Evolutionary conservation across 2,888 invertebrate species (phyloP), one percentile per base, ranked within the genome.

Genomic region (Cerceris rybyensis): DNA sequence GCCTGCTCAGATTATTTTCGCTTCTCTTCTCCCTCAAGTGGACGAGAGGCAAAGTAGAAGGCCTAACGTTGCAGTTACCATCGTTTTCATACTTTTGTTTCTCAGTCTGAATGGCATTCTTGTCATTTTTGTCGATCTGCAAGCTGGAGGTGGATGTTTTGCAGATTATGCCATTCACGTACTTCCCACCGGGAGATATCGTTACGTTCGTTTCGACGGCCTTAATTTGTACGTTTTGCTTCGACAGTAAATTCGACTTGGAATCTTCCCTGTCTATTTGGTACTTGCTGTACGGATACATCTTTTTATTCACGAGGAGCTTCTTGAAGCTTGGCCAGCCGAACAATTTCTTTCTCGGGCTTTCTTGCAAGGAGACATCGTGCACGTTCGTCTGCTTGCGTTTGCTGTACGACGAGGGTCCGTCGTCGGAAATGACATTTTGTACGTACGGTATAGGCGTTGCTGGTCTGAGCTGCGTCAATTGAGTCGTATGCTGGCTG

Each of bases 391-490:
- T 94, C 93, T 86, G 93, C 90, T 91, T 94, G 92, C 61, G 92
- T 93, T 75, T 91, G 91, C 81, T 93, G 86, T 86, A 87, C 42
- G 55, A 84, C 0, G 81, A 67, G 11, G 80, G 64, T 85, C 16
- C 91, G 86, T 90, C 91, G 43, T 90, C 92, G 8, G 91, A 95
- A 39, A 96, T 96, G 66, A 96, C 96, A 88, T 96, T 96, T 84
- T 95, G 96, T 0, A 96, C 94, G 86, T 96, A 96, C 0, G 96
- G 96, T 80, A 95, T 95, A 0, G 95, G 95, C 69, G 93, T 94
- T 80, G 93, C 94, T 78, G 93, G 93, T 89, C 93, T 94, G 2
- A 89, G 86, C 58, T 87, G 87, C 86, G 79, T 80, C 61, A 82
- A 89, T 79, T 87, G 91, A 82, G 81, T 92, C 87, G 80, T 89